Evolutionary conservation across 2,797 vertebrate genomes (phyloP), one percentile per base, ranked within the genome.

Genomic region (Chelon labrosus): DNA sequence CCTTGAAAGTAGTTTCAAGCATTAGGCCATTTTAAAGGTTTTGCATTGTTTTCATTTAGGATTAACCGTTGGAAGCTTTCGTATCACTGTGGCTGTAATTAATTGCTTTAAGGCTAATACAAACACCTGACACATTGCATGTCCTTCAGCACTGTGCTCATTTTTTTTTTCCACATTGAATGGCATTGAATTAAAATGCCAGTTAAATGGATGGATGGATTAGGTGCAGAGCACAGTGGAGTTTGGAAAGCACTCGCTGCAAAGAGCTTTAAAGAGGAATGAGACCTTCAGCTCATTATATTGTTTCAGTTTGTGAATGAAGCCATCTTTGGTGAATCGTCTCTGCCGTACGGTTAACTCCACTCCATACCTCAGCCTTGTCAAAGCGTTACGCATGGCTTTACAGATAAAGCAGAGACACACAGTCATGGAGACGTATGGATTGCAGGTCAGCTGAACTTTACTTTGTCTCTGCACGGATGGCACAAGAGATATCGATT

Each of bases 381-480:
- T 83, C 75, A 17, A 58, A 54, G 56, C n/a, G 65, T 84, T 91
- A 56, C 54, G 27, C 75, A 80, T 65, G 80, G 74, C 85, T 88
- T 74, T 79, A 79, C 86, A 70, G 72, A 85, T 87, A 58, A 71
- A 86, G 80, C 61, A 68, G 75, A 85, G 72, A 61, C 66, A 53
- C 46, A 72, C 71, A 87, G 83, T 90, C 90, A 83, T 49, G 52
- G 75, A 91, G 85, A 89, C 80, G 54, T 90, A 93, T 87, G 84
- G 88, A 90, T 89, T 65, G 68, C 62, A 85, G 93, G 87, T 92
- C 88, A 88, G 80, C 76, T 89, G 87, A 92, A 91, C 90, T 83
- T 84, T 87, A 83, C 76, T 71, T 63, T 76, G 68, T 27, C 65
- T 82, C 77, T 83, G 85, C 80, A 79, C 67, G 62, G 88, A 84